These are phyloP conservation scores for Gymnocephalus cernua DNA, from an alignment of 2,113 vertebrate species.

Conservation along the genomic window DNA sequence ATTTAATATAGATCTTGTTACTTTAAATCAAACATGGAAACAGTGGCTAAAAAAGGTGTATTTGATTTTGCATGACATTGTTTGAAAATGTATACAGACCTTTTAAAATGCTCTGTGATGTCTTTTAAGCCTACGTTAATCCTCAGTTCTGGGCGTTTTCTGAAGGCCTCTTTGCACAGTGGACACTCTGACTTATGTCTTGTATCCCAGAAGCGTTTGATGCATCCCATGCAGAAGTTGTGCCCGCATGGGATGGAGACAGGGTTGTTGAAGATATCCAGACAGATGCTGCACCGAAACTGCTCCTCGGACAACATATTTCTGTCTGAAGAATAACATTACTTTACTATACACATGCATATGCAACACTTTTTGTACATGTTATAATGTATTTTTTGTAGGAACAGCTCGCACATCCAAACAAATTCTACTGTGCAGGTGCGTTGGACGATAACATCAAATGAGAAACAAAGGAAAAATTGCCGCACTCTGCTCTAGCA, in stretches of 20 bases:
- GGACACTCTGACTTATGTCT: slow-evolving; percentile 47
- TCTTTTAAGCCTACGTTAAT: slow-evolving; percentile 60
- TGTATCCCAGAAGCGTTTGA: slow-evolving; percentile 62
- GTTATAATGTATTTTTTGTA: not conserved
- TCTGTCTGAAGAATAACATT: not conserved
- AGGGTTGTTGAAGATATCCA: slow-evolving; percentile 66
- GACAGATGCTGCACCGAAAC: slow-evolving; percentile 76
- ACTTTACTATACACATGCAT: not conserved
- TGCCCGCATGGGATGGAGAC: slow-evolving; percentile 77
- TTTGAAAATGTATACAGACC: slow-evolving; percentile 1
- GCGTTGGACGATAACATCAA: too few relatives aligned
- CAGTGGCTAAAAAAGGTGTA: not conserved
- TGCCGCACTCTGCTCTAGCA: too few relatives aligned
- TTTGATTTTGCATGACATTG: not conserved
- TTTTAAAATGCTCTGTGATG: slow-evolving; percentile 65
- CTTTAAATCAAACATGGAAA: not conserved
- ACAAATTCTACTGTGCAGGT: too few relatives aligned
- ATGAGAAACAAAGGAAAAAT: too few relatives aligned
- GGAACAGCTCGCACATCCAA: too few relatives aligned
- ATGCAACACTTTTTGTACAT: not conserved
- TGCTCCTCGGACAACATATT: slow-evolving; percentile 62
- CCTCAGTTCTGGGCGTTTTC: slow-evolving; percentile 44
- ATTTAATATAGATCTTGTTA: not conserved
- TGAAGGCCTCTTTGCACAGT: slow-evolving; percentile 69
- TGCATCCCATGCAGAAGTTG: slow-evolving; percentile 76